Conservation (phyloP, 2,113 vertebrate species). For the Hiodon tergisus region DNA sequence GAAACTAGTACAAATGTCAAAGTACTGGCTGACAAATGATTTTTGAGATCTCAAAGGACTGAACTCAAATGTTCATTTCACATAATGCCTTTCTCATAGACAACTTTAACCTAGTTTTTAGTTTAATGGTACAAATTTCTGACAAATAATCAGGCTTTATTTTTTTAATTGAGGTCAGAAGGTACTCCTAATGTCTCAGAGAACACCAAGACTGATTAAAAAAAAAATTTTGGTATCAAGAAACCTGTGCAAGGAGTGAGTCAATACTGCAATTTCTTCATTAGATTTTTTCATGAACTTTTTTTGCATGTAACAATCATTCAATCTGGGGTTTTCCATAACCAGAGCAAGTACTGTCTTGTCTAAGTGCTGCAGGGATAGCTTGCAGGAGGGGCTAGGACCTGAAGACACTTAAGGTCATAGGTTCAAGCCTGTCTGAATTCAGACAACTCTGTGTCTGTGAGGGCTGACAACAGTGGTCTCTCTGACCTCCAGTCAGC, state of each 20-base stretch:
- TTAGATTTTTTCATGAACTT: not conserved
- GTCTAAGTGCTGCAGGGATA: not conserved
- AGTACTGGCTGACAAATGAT: too few relatives aligned
- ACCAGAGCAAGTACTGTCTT: not conserved
- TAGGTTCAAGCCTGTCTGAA: slow-evolving; percentile 11
- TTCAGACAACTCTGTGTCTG: not conserved
- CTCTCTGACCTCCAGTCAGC: not conserved
- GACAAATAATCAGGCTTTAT: not conserved
- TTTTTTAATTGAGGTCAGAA: slow-evolving; percentile 15
- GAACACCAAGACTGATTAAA: not conserved
- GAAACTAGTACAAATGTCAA: too few relatives aligned
- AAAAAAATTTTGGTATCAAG: too few relatives aligned
- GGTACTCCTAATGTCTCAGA: slow-evolving; percentile 3
- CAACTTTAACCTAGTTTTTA: not conserved
- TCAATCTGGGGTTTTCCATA: not conserved
- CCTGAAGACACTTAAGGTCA: slow-evolving; percentile 15
- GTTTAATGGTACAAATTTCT: slow-evolving; percentile 7
- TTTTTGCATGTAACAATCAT: not conserved
- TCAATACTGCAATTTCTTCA: not conserved
- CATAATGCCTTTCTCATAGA: too few relatives aligned
- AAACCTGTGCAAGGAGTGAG: not conserved
- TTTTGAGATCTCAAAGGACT: too few relatives aligned
- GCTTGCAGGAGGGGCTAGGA: not conserved
- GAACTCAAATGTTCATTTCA: too few relatives aligned
- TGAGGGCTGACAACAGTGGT: not conserved